Evolutionary conservation across 1,140 invertebrate species (phyloP).

Genomic region (Drosophila elegans): DNA sequence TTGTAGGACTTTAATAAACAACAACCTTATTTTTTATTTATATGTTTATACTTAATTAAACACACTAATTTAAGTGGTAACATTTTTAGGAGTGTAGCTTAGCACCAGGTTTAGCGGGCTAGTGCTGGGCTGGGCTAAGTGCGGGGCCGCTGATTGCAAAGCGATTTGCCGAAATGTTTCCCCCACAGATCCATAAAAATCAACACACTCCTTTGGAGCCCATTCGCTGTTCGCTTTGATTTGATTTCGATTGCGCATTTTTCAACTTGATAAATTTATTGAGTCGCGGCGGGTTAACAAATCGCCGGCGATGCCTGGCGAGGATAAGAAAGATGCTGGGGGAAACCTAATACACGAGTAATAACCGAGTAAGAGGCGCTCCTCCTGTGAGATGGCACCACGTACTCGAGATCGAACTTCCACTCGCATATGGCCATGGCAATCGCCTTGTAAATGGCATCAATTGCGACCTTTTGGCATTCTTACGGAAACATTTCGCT

Average conservation of each 20-base stretch:
- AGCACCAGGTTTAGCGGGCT: constrained; percentile 30
- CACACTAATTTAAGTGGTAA: not conserved
- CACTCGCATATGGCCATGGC: constrained; percentile 27
- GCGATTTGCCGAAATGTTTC: constrained; percentile 71
- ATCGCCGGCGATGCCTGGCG: constrained; percentile 50
- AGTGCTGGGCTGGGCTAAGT: constrained; percentile 43
- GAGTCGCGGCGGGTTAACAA: constrained; percentile 57
- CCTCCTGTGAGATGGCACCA: constrained; percentile 25
- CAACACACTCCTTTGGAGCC: constrained; percentile 51
- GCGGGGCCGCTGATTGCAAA: constrained; percentile 62
- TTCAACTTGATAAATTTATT: constrained; percentile 81
- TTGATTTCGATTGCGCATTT: constrained; percentile 77
- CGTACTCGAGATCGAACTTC: not conserved
- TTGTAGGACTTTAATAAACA: too few species aligned
- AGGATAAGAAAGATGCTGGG: constrained; percentile 49
- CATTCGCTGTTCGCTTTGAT: constrained; percentile 59
- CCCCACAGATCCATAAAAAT: constrained; percentile 68
- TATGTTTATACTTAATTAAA: too few species aligned
- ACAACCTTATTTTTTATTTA: too few species aligned
- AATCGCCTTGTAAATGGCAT: constrained; percentile 76
- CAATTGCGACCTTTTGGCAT: constrained; percentile 81
- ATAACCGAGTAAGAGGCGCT: constrained; percentile 32
- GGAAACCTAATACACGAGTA: constrained; percentile 73
- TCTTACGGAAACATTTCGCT: constrained; percentile 81
- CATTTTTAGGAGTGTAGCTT: constrained; percentile 7